Evolutionary conservation across 2,888 invertebrate species (phyloP).

Genomic region (Calliphora vomitoria): DNA sequence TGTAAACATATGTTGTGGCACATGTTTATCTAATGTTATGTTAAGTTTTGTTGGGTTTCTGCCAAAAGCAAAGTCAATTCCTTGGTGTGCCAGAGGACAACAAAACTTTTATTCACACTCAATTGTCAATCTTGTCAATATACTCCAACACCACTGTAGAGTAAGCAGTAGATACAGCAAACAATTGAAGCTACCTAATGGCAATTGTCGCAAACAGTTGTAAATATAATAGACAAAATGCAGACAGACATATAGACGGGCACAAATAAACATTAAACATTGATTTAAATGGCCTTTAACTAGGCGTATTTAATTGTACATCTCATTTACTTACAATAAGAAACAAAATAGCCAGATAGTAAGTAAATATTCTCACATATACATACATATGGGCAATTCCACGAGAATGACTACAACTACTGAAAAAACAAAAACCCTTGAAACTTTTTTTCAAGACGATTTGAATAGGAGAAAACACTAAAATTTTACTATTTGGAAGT

Average conservation of each 20-base stretch:
- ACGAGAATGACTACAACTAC: no score
- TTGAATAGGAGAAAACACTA: no score
- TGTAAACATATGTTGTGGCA: constrained; percentile 78
- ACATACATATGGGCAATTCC: background rate
- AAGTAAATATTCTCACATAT: background rate
- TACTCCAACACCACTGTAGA: constrained; percentile 37
- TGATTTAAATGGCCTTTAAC: constrained; percentile 80
- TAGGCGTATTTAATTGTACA: constrained; percentile 79
- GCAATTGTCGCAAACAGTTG: constrained; percentile 42
- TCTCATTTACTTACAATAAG: constrained; percentile 54
- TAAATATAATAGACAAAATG: constrained; percentile 1
- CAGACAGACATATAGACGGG: background rate
- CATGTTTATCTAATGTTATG: constrained; percentile 71
- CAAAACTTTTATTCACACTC: constrained; percentile 82
- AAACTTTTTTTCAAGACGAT: no score
- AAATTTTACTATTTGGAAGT: no score
- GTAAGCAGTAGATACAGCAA: background rate
- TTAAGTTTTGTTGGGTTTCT: constrained; percentile 52
- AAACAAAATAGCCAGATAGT: background rate
- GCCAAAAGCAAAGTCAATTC: constrained; percentile 65
- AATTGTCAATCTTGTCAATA: constrained; percentile 77
- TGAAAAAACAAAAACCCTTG: no score
- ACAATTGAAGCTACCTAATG: constrained; percentile 49
- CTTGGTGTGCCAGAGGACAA: constrained; percentile 39
- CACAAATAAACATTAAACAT: constrained; percentile 75